Conservation (phyloP, 2,888 invertebrate genomes). For the Cyclophora punctaria region DNA sequence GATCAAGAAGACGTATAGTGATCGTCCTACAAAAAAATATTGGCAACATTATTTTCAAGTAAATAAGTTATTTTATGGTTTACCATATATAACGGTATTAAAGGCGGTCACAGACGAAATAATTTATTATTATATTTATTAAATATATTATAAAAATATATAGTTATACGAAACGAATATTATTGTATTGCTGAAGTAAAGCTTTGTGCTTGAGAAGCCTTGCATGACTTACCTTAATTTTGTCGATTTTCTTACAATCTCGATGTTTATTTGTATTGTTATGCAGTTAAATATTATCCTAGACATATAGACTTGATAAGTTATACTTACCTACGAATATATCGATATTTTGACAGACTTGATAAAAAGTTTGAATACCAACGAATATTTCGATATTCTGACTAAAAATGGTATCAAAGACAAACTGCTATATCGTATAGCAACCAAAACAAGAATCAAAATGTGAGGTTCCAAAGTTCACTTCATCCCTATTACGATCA, state of each 20-base stretch:
- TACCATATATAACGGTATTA: conserved; percentile 1
- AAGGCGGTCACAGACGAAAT: conserved; percentile 16
- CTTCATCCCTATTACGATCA: no score
- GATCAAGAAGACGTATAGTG: neutral
- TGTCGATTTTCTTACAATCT: conserved; percentile 29
- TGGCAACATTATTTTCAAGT: neutral
- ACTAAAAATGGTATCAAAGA: no score
- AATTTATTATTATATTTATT: conserved; percentile 1
- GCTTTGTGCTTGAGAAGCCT: conserved; percentile 53
- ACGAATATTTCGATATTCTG: no score
- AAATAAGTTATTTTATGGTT: no score
- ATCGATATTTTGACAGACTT: no score
- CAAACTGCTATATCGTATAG: no score
- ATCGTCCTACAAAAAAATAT: neutral
- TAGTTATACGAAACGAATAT: conserved; percentile 3
- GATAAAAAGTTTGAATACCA: no score
- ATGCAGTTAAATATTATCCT: neutral
- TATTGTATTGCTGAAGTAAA: conserved; percentile 24
- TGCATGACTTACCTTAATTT: conserved; percentile 48
- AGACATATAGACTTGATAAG: no score
- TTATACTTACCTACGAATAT: no score
- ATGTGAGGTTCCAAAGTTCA: no score
- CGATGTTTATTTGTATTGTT: conserved; percentile 26
- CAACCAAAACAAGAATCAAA: no score
- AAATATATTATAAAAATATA: conserved; percentile 1